Evolutionary conservation across 2,113 vertebrate genomes (phyloP), one percentile per base, ranked within the genome.

Genomic region (Neopipo cinnamomea): DNA sequence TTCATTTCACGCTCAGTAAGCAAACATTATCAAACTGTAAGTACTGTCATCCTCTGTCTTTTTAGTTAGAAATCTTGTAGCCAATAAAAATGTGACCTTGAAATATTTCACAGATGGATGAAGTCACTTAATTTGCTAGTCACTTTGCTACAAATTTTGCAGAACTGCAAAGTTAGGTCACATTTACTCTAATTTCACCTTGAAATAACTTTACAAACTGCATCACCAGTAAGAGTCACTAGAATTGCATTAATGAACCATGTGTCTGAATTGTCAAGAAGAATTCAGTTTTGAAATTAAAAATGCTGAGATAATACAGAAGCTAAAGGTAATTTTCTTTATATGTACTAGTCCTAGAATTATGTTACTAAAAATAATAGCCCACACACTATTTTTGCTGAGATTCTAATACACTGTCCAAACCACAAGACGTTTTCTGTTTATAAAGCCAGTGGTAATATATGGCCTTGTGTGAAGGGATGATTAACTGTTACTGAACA

Each of bases 1-100:
- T 98, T 97, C 97, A 98, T 98, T 98, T 98, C 98, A 98, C 68
- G 94, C 97, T 97, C 92, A 85, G 95, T 97, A 98, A 97, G 97
- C 98, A 98, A 98, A 98, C 93, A 98, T 96, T 97, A 98, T 95
- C 96, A 96, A 97, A 98, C 89, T 96, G 18, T 94, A 96, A 96
- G 87, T 96, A 97, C 96, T 97, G 97, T 96, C 96, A 97, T 76
- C 93, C 95, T 97, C 96, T 95, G 95, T 97, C 97, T 97, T 98
- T 97, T 98, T 93, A 97, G 96, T 96, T 95, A 95, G 96, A 97
- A 97, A 98, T 98, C 97, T 97, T 96, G 73, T 91, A 95, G 79
- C 84, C 93, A 97, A 88, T 95, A 94, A 93, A 97, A 93, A 70
- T 80, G 72, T 86, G 77, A 97, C 98, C 97, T 98, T 98, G 97